phyloP scores from a whole-genome alignment of 2,113 vertebrate genomes.

The Tonatia bakeri region DNA sequence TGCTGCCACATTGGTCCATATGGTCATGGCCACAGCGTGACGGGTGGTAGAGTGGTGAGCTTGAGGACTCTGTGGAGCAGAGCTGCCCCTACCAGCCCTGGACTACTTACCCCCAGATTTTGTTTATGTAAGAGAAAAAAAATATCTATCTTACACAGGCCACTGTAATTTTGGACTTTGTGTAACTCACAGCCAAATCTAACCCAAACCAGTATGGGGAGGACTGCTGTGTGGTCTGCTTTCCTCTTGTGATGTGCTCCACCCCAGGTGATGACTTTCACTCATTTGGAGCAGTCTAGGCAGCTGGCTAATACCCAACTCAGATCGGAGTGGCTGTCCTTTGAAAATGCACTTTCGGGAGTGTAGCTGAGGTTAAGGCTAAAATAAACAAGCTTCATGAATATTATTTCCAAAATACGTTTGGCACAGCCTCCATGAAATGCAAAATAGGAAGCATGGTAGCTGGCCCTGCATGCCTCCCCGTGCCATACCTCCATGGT shows the following conservation, averaged over 20 bases:
- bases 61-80: neutral
- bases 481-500: neutral
- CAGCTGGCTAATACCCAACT: neutral
- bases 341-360: conserved; percentile 27
- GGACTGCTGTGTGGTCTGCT: neutral
- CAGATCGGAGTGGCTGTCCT: neutral
- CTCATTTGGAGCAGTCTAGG: neutral
- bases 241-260: neutral
- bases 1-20: neutral
- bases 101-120: neutral
- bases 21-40: neutral
- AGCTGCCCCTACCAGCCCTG: neutral
- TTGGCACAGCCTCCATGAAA: neutral
- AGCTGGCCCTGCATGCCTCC: neutral
- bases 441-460: neutral
- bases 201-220: neutral
- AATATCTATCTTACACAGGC: neutral
- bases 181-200: neutral
- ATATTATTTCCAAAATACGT: conserved; percentile 18
- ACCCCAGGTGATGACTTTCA: neutral
- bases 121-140: neutral
- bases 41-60: neutral
- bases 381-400: conserved; percentile 14
- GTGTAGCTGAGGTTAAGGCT: conserved; percentile 3
- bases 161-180: neutral